phyloP scores from a whole-genome alignment of 2,888 invertebrate species.

The Caenorhabditis macrosperma region DNA sequence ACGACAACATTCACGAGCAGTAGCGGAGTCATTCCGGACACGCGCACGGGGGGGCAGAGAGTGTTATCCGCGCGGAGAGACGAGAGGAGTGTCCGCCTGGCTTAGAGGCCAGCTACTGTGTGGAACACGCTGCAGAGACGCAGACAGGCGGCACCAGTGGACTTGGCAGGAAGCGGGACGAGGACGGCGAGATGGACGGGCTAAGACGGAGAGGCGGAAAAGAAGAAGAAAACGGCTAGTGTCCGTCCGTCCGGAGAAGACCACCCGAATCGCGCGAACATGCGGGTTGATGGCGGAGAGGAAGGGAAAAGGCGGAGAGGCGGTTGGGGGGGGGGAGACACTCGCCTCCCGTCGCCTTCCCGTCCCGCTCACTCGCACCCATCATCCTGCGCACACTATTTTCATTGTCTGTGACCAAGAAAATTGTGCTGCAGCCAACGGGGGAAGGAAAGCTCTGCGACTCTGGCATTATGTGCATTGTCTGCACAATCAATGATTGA shows the following conservation, averaged over 20 bases:
- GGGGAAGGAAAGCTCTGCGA: slow-evolving; percentile 33
- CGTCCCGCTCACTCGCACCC: slow-evolving; percentile 20
- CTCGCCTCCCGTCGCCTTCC: slow-evolving; percentile 32
- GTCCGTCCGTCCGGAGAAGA: slow-evolving; percentile 54
- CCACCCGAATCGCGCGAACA: slow-evolving; percentile 59
- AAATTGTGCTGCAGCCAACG: slow-evolving; percentile 41
- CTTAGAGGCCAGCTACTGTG: not conserved
- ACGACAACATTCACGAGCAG: slow-evolving; percentile 17
- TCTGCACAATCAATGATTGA: slow-evolving; percentile 58
- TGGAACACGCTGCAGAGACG: slow-evolving; percentile 3
- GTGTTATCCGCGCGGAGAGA: slow-evolving; percentile 43
- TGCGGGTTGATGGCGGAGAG: slow-evolving; percentile 28
- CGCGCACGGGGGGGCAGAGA: slow-evolving; percentile 13
- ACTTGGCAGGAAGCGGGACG: slow-evolving; percentile 13
- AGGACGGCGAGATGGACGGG: slow-evolving; percentile 5
- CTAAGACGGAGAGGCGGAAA: not conserved
- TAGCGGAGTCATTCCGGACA: slow-evolving; percentile 37
- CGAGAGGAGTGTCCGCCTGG: slow-evolving; percentile 24
- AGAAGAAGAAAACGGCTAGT: slow-evolving; percentile 30
- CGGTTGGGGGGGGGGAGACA: too few relatives aligned
- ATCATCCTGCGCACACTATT: slow-evolving; percentile 17
- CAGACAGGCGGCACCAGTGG: slow-evolving; percentile 12
- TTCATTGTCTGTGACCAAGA: slow-evolving; percentile 34
- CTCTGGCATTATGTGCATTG: slow-evolving; percentile 44
- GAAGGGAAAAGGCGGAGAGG: not conserved